Evolutionary conservation across 2,113 vertebrate species (phyloP).

Genomic region (Malurus elegans): DNA sequence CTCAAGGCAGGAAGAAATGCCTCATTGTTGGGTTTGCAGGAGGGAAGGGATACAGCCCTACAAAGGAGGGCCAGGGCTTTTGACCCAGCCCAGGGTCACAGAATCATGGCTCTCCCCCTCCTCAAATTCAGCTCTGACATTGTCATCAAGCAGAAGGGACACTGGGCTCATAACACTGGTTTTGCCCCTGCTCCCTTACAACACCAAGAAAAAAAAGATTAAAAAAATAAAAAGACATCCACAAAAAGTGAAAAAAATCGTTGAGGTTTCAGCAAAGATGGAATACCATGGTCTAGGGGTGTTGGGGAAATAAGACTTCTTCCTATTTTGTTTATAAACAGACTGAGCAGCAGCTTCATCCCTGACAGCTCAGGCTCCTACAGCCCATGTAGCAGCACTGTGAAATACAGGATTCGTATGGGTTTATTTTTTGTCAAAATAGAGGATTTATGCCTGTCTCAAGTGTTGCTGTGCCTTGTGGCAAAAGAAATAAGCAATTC

Average conservation of each 20-base stretch:
- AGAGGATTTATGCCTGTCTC: neutral
- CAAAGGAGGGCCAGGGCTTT: neutral
- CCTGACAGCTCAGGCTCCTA: neutral
- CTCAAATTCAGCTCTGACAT: neutral
- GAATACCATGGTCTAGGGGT: neutral
- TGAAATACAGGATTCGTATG: neutral
- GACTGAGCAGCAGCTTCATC: neutral
- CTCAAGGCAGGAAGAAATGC: neutral
- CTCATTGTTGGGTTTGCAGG: neutral
- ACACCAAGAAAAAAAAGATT: accelerated
- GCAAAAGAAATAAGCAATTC: neutral
- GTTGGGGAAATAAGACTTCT: neutral
- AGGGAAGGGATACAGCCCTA: neutral
- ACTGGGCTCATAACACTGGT: neutral
- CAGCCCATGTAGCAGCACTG: neutral
- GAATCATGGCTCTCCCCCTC: accelerated
- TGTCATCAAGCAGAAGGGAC: neutral
- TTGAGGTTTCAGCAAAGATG: neutral
- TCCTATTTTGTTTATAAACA: neutral
- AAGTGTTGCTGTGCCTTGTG: neutral
- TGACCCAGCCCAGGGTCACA: accelerated
- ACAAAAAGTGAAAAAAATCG: neutral
- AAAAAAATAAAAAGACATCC: neutral
- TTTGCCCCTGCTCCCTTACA: neutral
- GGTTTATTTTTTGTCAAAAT: neutral